Conservation (phyloP, 2,888 invertebrate genomes). For the Tuta absoluta region DNA sequence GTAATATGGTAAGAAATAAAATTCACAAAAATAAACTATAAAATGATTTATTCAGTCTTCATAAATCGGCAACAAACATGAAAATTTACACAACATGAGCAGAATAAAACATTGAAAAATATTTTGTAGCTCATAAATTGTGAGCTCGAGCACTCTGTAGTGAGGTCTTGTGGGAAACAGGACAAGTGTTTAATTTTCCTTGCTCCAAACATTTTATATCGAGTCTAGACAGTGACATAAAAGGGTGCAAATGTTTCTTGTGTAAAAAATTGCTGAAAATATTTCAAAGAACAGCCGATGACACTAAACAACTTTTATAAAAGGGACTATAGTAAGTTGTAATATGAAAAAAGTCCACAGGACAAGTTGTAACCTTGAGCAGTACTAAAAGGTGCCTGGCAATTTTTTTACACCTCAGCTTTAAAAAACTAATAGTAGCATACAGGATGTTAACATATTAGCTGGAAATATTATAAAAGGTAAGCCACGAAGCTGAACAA, state of each 20-base stretch:
- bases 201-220: conserved; percentile 27
- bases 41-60: conserved; percentile 2
- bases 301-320: too few species aligned
- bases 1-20: neutral
- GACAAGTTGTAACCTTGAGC: too few species aligned
- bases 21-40: neutral
- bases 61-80: conserved; percentile 9
- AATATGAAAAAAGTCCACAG: too few species aligned
- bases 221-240: conserved; percentile 7
- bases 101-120: conserved; percentile 3
- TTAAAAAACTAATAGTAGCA: too few species aligned
- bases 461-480: too few species aligned
- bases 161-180: conserved; percentile 52
- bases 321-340: too few species aligned
- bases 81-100: neutral
- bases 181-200: conserved; percentile 53
- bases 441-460: too few species aligned
- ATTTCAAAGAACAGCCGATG: too few species aligned
- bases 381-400: too few species aligned
- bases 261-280: neutral
- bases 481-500: too few species aligned
- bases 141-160: conserved; percentile 19
- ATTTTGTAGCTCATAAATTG: conserved; percentile 11
- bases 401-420: too few species aligned
- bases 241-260: neutral